phyloP scores from a whole-genome alignment of 1,140 invertebrate genomes.

The Pteromalus puparum region DNA sequence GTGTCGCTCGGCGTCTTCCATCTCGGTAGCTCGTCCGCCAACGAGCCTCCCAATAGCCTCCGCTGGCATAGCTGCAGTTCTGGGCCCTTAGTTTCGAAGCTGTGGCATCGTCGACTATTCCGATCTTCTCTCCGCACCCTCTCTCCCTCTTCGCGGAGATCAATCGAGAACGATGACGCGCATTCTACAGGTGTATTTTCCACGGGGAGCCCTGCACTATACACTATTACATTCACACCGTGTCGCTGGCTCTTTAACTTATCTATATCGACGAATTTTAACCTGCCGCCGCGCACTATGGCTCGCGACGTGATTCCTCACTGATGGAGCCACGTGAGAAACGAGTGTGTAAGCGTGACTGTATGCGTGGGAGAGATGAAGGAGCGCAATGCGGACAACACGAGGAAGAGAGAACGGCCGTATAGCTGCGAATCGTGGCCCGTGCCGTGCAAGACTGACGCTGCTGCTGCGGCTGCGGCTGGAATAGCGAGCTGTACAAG shows the following conservation, averaged over 20 bases:
- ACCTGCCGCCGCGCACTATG: background rate
- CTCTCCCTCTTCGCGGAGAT: background rate
- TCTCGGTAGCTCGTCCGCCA: background rate
- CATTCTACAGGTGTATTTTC: constrained; percentile 30
- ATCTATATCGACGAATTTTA: background rate
- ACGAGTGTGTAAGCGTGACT: background rate
- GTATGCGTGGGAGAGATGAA: background rate
- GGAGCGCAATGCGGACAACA: constrained; percentile 22
- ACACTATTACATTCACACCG: background rate
- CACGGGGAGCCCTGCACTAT: background rate
- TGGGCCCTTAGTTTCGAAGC: background rate
- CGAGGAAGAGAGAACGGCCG: constrained; percentile 52
- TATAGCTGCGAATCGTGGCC: constrained; percentile 41
- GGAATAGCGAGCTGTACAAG: background rate
- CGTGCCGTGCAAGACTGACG: constrained; percentile 60
- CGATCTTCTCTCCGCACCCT: background rate
- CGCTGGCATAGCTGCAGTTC: background rate
- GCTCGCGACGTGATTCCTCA: background rate
- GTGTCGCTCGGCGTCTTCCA: background rate
- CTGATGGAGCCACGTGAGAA: background rate
- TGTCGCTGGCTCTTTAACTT: too few species aligned
- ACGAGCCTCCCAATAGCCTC: background rate
- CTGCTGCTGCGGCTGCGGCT: background rate
- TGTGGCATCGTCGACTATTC: background rate
- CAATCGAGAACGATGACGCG: background rate